Conservation (phyloP, 1,140 invertebrate genomes). For the Ganaspis sp. region DNA sequence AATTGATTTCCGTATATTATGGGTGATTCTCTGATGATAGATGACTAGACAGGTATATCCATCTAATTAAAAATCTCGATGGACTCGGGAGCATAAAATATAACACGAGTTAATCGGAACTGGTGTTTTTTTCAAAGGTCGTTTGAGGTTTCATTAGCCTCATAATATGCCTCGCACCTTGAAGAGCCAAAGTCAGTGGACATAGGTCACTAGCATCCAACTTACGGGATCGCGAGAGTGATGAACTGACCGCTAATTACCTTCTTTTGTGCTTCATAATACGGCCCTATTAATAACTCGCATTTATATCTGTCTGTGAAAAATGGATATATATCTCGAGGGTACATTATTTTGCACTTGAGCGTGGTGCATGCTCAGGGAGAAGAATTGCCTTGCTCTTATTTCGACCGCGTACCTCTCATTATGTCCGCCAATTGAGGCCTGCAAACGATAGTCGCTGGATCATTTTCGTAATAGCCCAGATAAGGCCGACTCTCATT, state of each 20-base stretch:
- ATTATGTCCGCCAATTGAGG: conserved; percentile 29
- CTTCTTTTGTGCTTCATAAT: conserved; percentile 69
- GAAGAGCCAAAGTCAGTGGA: conserved; percentile 44
- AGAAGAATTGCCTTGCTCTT: conserved; percentile 39
- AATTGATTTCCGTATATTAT: conserved; percentile 39
- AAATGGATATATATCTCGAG: conserved; percentile 64
- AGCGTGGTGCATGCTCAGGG: conserved; percentile 33
- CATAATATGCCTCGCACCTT: conserved; percentile 67
- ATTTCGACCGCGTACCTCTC: conserved; percentile 32
- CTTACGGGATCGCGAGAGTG: conserved; percentile 62
- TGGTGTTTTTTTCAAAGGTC: conserved; percentile 46
- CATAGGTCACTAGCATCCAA: conserved; percentile 52
- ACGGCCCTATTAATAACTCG: conserved; percentile 70
- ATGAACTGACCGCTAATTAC: conserved; percentile 73
- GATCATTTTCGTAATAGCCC: conserved; percentile 37
- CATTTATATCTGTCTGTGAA: conserved; percentile 69
- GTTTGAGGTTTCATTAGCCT: conserved; percentile 67
- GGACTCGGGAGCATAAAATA: conserved; percentile 56
- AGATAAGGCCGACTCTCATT: not conserved
- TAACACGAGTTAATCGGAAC: conserved; percentile 64
- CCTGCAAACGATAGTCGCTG: conserved; percentile 19
- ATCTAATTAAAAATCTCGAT: conserved; percentile 66
- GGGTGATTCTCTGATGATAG: conserved; percentile 52
- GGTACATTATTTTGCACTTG: conserved; percentile 52
- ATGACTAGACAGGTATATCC: conserved; percentile 53